Conservation (phyloP, 1,140 invertebrate species). For the Delia radicum region DNA sequence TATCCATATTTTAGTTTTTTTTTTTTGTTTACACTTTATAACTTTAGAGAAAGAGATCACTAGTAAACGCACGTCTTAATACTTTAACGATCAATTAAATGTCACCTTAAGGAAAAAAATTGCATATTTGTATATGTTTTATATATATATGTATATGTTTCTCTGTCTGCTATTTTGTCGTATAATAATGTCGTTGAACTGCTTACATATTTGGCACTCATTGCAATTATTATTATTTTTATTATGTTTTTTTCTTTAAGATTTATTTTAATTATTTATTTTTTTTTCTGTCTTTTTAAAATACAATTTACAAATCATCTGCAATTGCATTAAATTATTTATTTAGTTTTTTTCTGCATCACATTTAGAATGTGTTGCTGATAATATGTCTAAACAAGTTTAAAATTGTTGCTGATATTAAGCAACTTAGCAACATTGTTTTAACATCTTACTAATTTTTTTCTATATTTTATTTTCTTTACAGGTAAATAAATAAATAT, state of each 20-base stretch:
- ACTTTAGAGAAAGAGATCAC: no score
- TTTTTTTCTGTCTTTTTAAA: neutral
- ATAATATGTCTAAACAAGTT: neutral
- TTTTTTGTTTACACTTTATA: no score
- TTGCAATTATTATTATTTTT: neutral
- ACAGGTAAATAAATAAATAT: neutral
- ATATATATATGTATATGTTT: no score
- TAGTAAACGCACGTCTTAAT: no score
- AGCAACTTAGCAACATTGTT: neutral
- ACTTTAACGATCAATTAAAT: no score
- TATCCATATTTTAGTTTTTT: no score
- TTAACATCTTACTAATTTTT: neutral
- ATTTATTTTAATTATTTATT: neutral
- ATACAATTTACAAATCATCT: neutral
- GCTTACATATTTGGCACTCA: slow-evolving; percentile 15
- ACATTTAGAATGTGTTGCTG: neutral
- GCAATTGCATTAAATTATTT: neutral
- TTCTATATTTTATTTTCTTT: slow-evolving; percentile 2
- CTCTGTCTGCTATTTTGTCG: neutral
- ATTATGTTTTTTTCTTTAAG: neutral
- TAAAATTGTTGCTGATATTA: neutral
- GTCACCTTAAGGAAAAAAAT: no score
- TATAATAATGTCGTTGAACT: slow-evolving; percentile 20
- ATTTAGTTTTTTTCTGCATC: neutral
- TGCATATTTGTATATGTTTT: no score